These are phyloP conservation scores for Pocota personata DNA, from an alignment of 2,888 invertebrate species.

Conservation along the genomic window DNA sequence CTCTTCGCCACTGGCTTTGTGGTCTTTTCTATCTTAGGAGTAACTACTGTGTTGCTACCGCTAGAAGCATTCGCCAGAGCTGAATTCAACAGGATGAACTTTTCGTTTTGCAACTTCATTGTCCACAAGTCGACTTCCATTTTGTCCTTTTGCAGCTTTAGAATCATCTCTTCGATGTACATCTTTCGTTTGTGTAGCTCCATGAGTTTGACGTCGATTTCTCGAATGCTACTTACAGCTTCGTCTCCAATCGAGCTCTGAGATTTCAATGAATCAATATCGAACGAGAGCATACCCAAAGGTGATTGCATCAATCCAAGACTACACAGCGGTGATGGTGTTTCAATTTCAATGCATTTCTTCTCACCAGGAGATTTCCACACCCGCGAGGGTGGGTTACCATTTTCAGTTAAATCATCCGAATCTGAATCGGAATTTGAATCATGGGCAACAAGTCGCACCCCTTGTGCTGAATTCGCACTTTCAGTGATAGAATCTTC, in stretches of 20 bases:
- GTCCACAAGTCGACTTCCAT: conserved; percentile 79
- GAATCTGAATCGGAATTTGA: conserved; percentile 40
- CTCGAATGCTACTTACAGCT: conserved; percentile 77
- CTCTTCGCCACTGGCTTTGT: not conserved
- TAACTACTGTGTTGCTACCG: not conserved
- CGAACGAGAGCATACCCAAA: conserved; percentile 48
- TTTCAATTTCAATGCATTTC: conserved; percentile 63
- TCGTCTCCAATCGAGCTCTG: conserved; percentile 76
- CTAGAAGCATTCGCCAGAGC: conserved; percentile 75
- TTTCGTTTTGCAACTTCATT: conserved; percentile 80
- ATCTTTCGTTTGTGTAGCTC: conserved; percentile 80
- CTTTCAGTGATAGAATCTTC: conserved; percentile 26
- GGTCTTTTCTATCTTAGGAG: conserved; percentile 14
- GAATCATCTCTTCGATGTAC: conserved; percentile 81
- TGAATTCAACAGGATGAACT: conserved; percentile 79
- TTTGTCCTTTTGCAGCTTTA: conserved; percentile 81
- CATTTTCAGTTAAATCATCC: conserved; percentile 14
- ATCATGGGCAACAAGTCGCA: conserved; percentile 43
- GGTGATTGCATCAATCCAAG: conserved; percentile 34
- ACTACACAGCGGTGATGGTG: not conserved
- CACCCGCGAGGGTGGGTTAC: conserved; percentile 41
- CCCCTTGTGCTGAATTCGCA: conserved; percentile 68
- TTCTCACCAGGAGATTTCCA: conserved; percentile 76
- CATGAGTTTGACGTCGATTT: conserved; percentile 80
- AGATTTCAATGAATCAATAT: conserved; percentile 74